phyloP scores from a whole-genome alignment of 1,140 invertebrate genomes.

The Calephelis virginiensis region DNA sequence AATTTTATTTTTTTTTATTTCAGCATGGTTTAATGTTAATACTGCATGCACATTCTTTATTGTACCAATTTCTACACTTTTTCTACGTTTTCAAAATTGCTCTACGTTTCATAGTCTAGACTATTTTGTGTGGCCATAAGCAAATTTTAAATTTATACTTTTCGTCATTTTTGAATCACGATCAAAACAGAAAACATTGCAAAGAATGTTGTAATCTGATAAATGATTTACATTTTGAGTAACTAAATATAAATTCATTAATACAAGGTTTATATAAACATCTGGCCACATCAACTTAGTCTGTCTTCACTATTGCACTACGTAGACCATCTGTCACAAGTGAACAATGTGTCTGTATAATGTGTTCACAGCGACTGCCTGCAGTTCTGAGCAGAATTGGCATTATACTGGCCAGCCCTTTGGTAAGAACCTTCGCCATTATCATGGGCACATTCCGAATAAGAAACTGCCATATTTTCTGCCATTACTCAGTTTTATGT shows the following conservation, averaged over 20 bases:
- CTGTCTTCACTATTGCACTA: slow-evolving; percentile 67
- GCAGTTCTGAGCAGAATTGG: slow-evolving; percentile 95
- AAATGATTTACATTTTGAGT: slow-evolving; percentile 17
- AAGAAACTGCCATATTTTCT: slow-evolving; percentile 62
- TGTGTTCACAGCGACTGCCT: slow-evolving; percentile 91
- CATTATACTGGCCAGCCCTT: slow-evolving; percentile 94
- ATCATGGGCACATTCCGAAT: slow-evolving; percentile 69
- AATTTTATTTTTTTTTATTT: slow-evolving; percentile 36
- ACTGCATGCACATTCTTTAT: slow-evolving; percentile 38
- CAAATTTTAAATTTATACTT: slow-evolving; percentile 27
- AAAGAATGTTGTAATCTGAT: slow-evolving; percentile 43
- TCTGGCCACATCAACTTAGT: slow-evolving; percentile 74
- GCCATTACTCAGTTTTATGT: background rate
- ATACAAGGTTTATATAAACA: slow-evolving; percentile 23
- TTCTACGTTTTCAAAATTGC: slow-evolving; percentile 31
- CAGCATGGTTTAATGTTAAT: slow-evolving; percentile 47
- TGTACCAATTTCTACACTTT: slow-evolving; percentile 27
- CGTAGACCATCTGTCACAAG: slow-evolving; percentile 70
- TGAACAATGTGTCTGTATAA: slow-evolving; percentile 78
- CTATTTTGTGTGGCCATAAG: slow-evolving; percentile 71
- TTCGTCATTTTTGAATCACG: slow-evolving; percentile 15
- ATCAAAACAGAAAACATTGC: slow-evolving; percentile 67
- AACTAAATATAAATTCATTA: slow-evolving; percentile 26
- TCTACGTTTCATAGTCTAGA: slow-evolving; percentile 29
- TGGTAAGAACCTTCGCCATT: slow-evolving; percentile 87